Evolutionary conservation across 2,113 vertebrate genomes (phyloP), one percentile per base, ranked within the genome.

Genomic region (Xenopus borealis): DNA sequence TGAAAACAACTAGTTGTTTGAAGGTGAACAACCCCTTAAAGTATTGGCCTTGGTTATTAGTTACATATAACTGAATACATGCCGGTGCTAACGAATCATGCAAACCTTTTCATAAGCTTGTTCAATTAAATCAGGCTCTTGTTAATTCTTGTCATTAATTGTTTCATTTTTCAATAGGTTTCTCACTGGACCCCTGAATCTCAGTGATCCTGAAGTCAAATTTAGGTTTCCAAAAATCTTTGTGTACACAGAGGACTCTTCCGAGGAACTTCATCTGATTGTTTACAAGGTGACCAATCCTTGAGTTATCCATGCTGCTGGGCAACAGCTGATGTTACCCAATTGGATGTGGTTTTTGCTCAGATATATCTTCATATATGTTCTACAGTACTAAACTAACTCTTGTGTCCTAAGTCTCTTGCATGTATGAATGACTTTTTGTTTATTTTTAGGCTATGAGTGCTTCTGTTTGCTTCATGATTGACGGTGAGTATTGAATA

Each of bases 221-320:
- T 95, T 96, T 83, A 86, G 96, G 79, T 98, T 99, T 80, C 97
- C 97, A 1, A 94, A 92, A 92, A 98, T 99, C 87, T 98, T 97
- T 87, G 95, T 99, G 64, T 95, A 93, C 72, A 90, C 95, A 62
- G 93, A 93, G 9, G 91, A 94, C 14, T 89, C 88, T 78, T 94
- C 94, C 0, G 96, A 98, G 86, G 96, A 98, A 78, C 94, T 99
- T 81, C 95, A 99, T 81, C 88, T 98, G 81, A 98, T 99, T 55
- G 97, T 99, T 73, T 99, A 99, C 85, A 99, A 98, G 95, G 97
- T 99, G 87, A 82, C 53, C 19, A 12, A 10, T 44, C 8, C 6
- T 7, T 40, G 8, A 40, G 2, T 40, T 6, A 40, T 40, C 33
- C 33, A 9, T 40, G 33, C 33, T 40, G 33, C 33, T 40, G 33